These are phyloP conservation scores for Monopterus albus DNA, from an alignment of 2,113 vertebrate species.

Conservation along the genomic window DNA sequence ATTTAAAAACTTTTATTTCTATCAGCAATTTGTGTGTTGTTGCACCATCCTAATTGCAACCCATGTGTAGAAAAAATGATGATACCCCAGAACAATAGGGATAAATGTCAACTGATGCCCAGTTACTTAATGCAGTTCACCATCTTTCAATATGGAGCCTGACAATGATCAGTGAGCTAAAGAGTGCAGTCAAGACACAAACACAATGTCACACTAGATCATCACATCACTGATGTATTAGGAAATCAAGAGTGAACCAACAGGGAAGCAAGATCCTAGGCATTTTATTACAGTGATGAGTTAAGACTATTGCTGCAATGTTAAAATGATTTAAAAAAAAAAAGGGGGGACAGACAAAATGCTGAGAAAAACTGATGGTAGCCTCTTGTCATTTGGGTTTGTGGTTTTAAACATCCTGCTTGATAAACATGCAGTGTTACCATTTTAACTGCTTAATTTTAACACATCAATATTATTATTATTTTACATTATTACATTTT, in stretches of 20 bases:
- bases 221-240: constrained; percentile 3
- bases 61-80: constrained; percentile 34
- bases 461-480: not conserved
- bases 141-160: constrained; percentile 6
- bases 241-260: constrained; percentile 23
- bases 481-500: constrained; percentile 5
- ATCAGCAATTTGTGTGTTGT: constrained; percentile 9
- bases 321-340: constrained; percentile 4
- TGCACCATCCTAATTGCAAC: constrained; percentile 50
- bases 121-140: constrained; percentile 25
- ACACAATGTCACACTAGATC: not conserved
- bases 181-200: constrained; percentile 10
- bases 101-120: constrained; percentile 26
- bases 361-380: constrained; percentile 32
- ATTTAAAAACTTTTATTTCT: constrained; percentile 35
- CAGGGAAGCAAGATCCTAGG: constrained; percentile 26
- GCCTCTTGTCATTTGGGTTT: not conserved
- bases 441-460: not conserved
- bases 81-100: constrained; percentile 18
- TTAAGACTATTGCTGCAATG: constrained; percentile 7
- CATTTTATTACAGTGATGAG: constrained; percentile 13
- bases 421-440: not conserved
- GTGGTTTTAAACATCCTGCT: constrained; percentile 2
- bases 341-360: not conserved
- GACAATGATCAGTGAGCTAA: constrained; percentile 19